Base-by-base conservation (phyloP, 2,888 invertebrate species). In the Axea sp. region DNA sequence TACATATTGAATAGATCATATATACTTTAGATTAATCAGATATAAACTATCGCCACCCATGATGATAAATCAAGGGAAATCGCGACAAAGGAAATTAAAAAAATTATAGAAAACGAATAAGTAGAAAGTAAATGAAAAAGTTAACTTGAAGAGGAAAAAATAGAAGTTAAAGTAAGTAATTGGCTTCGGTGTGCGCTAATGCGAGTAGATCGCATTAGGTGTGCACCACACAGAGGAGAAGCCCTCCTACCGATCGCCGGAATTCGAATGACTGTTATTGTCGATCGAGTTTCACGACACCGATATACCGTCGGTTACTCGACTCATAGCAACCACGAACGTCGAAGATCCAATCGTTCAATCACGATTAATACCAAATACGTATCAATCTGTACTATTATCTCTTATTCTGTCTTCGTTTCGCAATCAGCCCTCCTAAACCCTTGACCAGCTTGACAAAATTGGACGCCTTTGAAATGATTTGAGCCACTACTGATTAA, bases 321-420 rank as follows among this genome's bases (percentile, higher is more conserved):
- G 49, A 64, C 24, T 19, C 45, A 35, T 14, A 43, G 26, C 49
- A 37, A 24, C 51, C 51, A 14, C 15, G 26, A 24, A 45, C 33
- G 59, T 35, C 51, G 17, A 43, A 31, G 43, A 43, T 35, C 22
- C 51, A 9, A 12, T 43, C 64, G 39, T 41, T 15, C 53, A 33
- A 31, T 41, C 33, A 14, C 57, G 67, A 67, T 67, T 67, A 67
- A 57, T 49, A 67, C 60, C 30, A 22, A 53, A 69, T 60, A 51
- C 59, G 45, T 69, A 69, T 69, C 69, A 69, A 69, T 69, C 69
- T 39, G 31, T n/a, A n/a, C n/a, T n/a, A n/a, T n/a, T n/a, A n/a
- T n/a, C n/a, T n/a, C n/a, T n/a, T n/a, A n/a, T n/a, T 8, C 19
- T 6, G 12, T 26, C 11, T 37, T 12, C 3, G 1, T 12, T 7